These are phyloP conservation scores for Myiagra hebetior DNA, from an alignment of 2,113 vertebrate genomes.

Conservation along the genomic window DNA sequence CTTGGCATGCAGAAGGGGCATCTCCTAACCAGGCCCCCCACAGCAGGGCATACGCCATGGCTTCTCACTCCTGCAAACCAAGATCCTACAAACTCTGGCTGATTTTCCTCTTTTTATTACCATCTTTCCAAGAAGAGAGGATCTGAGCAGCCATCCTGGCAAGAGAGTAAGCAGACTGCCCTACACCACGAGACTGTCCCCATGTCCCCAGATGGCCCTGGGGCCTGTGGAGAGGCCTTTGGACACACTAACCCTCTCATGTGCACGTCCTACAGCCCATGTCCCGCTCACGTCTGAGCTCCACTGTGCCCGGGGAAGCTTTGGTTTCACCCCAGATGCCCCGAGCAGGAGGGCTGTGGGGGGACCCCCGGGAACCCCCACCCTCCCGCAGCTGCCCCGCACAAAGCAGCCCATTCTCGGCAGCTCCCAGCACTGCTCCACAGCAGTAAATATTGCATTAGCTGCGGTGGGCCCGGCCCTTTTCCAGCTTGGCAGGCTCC, in stretches of 20 bases:
- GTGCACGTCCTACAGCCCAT: neutral
- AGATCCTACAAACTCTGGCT: neutral
- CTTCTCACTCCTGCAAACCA: fast-evolving
- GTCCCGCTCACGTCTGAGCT: neutral
- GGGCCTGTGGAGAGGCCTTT: neutral
- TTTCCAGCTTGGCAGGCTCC: slow-evolving; percentile 43
- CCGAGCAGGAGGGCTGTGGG: neutral
- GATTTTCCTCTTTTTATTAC: neutral
- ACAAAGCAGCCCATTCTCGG: slow-evolving; percentile 41
- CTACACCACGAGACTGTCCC: neutral
- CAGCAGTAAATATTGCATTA: slow-evolving; percentile 54
- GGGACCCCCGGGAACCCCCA: neutral
- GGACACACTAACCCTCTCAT: neutral
- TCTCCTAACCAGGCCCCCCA: neutral
- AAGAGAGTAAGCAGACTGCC: neutral
- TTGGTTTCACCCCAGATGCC: slow-evolving; percentile 10
- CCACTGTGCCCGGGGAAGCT: neutral
- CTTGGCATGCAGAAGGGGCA: neutral
- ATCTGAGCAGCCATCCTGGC: neutral
- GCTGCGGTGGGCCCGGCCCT: slow-evolving; percentile 9
- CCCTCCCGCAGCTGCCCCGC: fast-evolving
- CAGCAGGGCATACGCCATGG: fast-evolving
- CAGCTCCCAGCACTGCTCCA: neutral
- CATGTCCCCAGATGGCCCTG: neutral
- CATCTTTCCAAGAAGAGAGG: neutral